Evolutionary conservation across 2,888 invertebrate species (phyloP).

Genomic region (Rotaria macrura): DNA sequence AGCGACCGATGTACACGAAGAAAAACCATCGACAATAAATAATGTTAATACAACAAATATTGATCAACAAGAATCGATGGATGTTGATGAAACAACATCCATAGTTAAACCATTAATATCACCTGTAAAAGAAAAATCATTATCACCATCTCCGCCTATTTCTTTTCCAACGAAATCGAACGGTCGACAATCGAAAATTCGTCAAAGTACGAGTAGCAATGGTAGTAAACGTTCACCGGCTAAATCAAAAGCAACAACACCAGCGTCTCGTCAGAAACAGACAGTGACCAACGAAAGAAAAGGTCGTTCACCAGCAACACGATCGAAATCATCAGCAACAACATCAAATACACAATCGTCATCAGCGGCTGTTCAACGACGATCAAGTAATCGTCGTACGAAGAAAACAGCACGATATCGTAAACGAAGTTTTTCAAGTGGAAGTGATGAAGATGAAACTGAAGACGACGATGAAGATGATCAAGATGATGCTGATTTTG

Average conservation of each 20-base stretch:
- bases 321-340: not conserved
- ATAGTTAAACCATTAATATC: not conserved
- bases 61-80: not conserved
- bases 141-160: not conserved
- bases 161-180: not conserved
- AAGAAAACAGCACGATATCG: not conserved
- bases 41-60: not conserved
- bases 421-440: not conserved
- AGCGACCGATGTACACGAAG: not conserved
- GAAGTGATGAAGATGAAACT: not conserved
- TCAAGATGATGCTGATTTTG: not conserved
- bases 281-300: not conserved
- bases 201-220: not conserved
- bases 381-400: not conserved
- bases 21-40: not conserved
- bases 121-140: not conserved
- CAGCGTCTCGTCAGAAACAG: not conserved
- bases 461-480: not conserved
- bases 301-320: slow-evolving; percentile 1
- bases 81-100: not conserved
- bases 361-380: not conserved
- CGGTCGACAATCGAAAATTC: not conserved
- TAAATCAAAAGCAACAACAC: not conserved
- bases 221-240: slow-evolving; percentile 5
- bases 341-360: not conserved